Evolutionary conservation across 2,797 vertebrate genomes (phyloP).

Genomic region (Pangasius mekongensis): DNA sequence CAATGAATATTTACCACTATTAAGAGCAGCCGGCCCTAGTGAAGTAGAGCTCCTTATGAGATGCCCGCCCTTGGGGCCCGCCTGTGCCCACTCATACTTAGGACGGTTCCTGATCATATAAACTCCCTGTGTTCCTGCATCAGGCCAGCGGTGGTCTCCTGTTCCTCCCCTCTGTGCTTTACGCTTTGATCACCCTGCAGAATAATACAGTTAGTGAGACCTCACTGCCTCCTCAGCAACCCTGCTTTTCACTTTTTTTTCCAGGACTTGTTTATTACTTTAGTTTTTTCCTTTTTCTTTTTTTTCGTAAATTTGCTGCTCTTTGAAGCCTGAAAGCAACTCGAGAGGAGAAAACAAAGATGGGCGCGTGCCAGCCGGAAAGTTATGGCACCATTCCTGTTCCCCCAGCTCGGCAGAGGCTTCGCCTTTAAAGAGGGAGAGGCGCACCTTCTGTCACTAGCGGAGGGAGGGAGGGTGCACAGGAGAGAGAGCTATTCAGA

Average conservation of each 20-base stretch:
- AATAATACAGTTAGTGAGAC: conserved; percentile 83
- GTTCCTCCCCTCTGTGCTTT: conserved; percentile 64
- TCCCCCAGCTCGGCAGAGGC: conserved; percentile 76
- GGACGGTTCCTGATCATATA: conserved; percentile 29
- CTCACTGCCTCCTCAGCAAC: conserved; percentile 69
- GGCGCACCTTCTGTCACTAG: conserved; percentile 68
- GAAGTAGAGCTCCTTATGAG: conserved; percentile 50
- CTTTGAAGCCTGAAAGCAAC: conserved; percentile 83
- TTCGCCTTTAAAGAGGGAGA: conserved; percentile 77
- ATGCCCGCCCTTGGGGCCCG: conserved; percentile 46
- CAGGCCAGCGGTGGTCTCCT: conserved; percentile 52
- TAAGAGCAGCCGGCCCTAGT: conserved; percentile 60
- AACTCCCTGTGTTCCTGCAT: conserved; percentile 23
- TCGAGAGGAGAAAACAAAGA: conserved; percentile 80
- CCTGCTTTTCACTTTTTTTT: conserved; percentile 42
- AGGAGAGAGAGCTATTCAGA: conserved; percentile 30
- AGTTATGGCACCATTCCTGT: conserved; percentile 83
- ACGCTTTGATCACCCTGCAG: conserved; percentile 79
- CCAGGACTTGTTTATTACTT: conserved; percentile 54
- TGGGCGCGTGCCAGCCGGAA: conserved; percentile 80
- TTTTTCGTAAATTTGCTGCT: conserved; percentile 73
- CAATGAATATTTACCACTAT: conserved; percentile 79
- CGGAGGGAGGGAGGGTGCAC: conserved; percentile 53
- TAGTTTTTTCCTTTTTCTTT: conserved; percentile 26
- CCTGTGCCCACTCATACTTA: conserved; percentile 28